A percentile compares a stretch with the other conserved stretches of the same genome.
Conservation (phyloP, 2,797 vertebrate genomes). For the Chromobotia macracanthus region DNA sequence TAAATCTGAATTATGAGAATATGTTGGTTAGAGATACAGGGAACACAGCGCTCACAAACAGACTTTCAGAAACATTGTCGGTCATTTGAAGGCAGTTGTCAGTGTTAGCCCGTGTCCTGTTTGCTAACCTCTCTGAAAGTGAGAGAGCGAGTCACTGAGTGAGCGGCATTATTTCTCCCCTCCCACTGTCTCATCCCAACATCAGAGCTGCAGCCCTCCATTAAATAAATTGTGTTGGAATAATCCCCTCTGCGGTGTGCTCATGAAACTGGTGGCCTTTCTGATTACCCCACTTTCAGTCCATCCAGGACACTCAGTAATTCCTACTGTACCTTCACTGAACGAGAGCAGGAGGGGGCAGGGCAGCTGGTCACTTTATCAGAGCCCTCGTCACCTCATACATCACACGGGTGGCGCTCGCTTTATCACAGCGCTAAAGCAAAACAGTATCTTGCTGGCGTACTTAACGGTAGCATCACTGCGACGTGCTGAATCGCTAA, state of each 20-base stretch:
- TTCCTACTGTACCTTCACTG: slow-evolving; percentile 75
- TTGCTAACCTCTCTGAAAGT: slow-evolving; percentile 65
- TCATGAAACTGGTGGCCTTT: slow-evolving; percentile 78
- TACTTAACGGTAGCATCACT: too few relatives aligned
- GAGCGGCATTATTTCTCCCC: slow-evolving; percentile 59
- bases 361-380: slow-evolving; percentile 58
- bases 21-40: not conserved
- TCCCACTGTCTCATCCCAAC: slow-evolving; percentile 64
- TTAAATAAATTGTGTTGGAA: slow-evolving; percentile 84
- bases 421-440: too few relatives aligned
- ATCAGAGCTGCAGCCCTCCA: slow-evolving; percentile 69
- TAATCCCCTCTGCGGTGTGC: slow-evolving; percentile 76
- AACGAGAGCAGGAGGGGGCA: slow-evolving; percentile 65
- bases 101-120: slow-evolving; percentile 53
- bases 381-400: not conserved
- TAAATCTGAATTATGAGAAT: not conserved
- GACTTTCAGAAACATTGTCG: not conserved
- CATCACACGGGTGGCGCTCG: too few relatives aligned
- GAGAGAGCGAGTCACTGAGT: slow-evolving; percentile 66
- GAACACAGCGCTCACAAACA: slow-evolving; percentile 1
- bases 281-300: slow-evolving; percentile 81
- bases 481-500: too few relatives aligned
- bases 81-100: slow-evolving; percentile 52
- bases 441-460: too few relatives aligned
- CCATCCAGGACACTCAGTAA: slow-evolving; percentile 72